Base-by-base conservation (phyloP, 1,140 invertebrate species). In the Sycobia sp. region DNA sequence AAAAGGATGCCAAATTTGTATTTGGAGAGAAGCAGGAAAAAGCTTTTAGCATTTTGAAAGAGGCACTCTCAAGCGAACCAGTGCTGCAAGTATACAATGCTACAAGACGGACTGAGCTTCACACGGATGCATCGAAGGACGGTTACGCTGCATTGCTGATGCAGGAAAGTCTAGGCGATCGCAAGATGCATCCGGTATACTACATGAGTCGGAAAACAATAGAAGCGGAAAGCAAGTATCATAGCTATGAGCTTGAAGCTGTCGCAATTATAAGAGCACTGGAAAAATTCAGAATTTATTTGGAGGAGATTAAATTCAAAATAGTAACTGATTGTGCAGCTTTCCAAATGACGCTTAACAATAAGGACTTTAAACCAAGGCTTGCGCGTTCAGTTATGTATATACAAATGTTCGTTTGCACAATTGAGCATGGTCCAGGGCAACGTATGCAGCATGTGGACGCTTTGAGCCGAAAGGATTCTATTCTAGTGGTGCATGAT, bases 281-380 rank as follows among this genome's bases (percentile, higher is more conserved):
- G 3, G 36, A 49, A 34, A 53, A 59, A 25, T 74, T 72, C 58
- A 50, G 71, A 9, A 60, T 72, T 9, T 81, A 79, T 59, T 46
- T 81, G n/a, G 39, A 71, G 2, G 72, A 72, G 0, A 65, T 71
- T 22, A 27, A 59, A n/a, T n/a, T n/a, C n/a, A n/a, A n/a, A n/a
- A n/a, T n/a, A n/a, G n/a, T n/a, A n/a, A n/a, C n/a, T n/a, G 77
- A 81, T 61, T 81, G 77, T 65, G 57, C 66, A 16, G 72, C 78
- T 4, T 53, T 79, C 3, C 3, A 55, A 25, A 11, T 8, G n/a
- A 25, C 44, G 4, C 9, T 47, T 4, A 16, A 8, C 8, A 47
- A 47, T 7, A 47, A 47, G 23, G 44, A 47, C 7, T 4, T 47
- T 23, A 9, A 4, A 9, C 44, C 44, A 4, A 22, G 20, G 23